These are phyloP conservation scores for Cantharis nigra DNA, from an alignment of 2,888 invertebrate genomes.

Conservation along the genomic window DNA sequence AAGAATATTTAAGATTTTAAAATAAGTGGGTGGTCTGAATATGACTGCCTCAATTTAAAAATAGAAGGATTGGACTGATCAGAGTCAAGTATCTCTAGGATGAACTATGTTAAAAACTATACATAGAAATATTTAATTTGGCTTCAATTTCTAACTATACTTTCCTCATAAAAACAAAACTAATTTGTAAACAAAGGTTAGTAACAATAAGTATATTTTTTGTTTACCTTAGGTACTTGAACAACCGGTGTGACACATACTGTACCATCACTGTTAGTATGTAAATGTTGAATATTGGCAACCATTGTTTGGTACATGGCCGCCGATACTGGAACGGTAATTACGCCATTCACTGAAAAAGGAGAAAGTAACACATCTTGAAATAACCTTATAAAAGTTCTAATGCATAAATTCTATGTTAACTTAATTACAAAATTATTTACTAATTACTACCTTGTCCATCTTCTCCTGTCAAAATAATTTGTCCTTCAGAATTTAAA, in stretches of 20 bases:
- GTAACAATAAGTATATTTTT: neutral
- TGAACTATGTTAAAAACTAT: too few relatives aligned
- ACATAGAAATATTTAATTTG: neutral
- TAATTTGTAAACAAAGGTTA: neutral
- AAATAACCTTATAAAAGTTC: conserved; percentile 3
- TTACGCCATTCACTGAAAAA: conserved; percentile 89
- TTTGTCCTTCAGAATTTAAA: conserved; percentile 89
- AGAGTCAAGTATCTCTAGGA: neutral
- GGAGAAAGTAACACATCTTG: conserved; percentile 53
- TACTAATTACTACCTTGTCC: conserved; percentile 73
- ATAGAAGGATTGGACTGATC: neutral
- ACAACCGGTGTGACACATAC: conserved; percentile 84
- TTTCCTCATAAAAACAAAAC: neutral
- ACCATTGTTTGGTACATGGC: conserved; percentile 97
- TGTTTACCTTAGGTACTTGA: conserved; percentile 67
- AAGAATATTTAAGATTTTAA: too few relatives aligned
- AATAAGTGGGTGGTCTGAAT: too few relatives aligned
- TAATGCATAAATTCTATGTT: neutral
- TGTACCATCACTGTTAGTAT: conserved; percentile 74
- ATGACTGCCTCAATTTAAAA: too few relatives aligned
- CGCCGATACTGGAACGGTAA: conserved; percentile 92
- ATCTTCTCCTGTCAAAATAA: conserved; percentile 93
- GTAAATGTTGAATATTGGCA: conserved; percentile 82
- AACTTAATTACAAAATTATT: neutral
- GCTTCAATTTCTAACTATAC: neutral